These are phyloP conservation scores for Caenorhabditis sinica DNA, from an alignment of 2,888 invertebrate species.

Conservation along the genomic window DNA sequence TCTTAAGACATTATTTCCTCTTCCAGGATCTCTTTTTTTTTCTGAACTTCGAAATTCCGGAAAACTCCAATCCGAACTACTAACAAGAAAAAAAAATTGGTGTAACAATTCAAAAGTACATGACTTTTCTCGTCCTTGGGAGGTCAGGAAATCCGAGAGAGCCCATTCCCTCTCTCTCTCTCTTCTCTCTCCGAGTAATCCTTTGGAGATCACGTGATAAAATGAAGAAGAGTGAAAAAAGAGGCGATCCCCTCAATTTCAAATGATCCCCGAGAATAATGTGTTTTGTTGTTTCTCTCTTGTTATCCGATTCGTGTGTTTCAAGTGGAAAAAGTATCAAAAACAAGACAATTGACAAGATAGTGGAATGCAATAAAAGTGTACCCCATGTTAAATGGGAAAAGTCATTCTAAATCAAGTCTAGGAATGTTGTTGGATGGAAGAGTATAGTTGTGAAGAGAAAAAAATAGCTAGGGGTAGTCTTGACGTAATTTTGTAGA, in stretches of 20 bases:
- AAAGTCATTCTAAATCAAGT: neutral
- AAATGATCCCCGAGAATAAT: neutral
- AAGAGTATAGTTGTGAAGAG: too few relatives aligned
- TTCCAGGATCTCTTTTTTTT: too few relatives aligned
- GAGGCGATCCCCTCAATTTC: neutral
- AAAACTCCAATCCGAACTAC: neutral
- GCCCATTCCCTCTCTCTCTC: neutral
- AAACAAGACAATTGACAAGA: conserved; percentile 31
- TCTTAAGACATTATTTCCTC: too few relatives aligned
- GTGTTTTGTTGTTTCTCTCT: neutral
- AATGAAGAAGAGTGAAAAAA: neutral
- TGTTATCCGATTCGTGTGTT: neutral
- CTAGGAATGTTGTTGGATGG: conserved; percentile 1
- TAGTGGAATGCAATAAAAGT: conserved; percentile 17
- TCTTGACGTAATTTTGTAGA: too few relatives aligned
- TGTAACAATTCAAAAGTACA: neutral
- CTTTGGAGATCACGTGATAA: conserved; percentile 18
- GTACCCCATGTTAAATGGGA: neutral
- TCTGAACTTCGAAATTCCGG: neutral
- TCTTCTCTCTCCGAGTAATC: conserved; percentile 3
- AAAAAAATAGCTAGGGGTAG: too few relatives aligned
- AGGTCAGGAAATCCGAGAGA: conserved; percentile 21
- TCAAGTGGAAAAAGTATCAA: conserved; percentile 12
- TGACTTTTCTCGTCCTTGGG: neutral
- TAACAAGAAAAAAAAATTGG: neutral